These are phyloP conservation scores for Chrysina gloriosa DNA, from an alignment of 2,888 invertebrate species.

Conservation along the genomic window DNA sequence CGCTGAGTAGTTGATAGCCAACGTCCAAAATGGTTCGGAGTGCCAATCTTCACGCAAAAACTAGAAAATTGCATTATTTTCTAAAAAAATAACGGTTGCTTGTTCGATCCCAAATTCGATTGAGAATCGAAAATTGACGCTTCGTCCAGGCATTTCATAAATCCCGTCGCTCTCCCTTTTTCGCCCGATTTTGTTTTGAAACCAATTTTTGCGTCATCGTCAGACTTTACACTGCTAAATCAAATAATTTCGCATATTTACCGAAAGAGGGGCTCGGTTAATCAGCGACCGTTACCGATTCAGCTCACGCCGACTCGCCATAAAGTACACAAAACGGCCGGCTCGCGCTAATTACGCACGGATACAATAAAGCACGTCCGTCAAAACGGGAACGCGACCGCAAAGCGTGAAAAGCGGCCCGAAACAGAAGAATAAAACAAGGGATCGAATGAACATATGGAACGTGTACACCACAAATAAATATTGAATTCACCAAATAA, in stretches of 20 bases:
- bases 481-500: too few relatives aligned
- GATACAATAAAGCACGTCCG: constrained; percentile 33
- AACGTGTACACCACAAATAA: too few relatives aligned
- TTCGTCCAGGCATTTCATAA: too few relatives aligned
- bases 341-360: constrained; percentile 20
- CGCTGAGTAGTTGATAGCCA: too few relatives aligned
- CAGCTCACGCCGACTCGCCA: constrained; percentile 20
- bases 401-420: constrained; percentile 19
- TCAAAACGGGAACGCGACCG: constrained; percentile 28
- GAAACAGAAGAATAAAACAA: constrained; percentile 21
- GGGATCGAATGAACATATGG: background rate
- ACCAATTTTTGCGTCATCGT: background rate
- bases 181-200: background rate
- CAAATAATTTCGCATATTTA: background rate
- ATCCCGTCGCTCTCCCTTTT: too few relatives aligned
- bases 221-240: constrained; percentile 5
- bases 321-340: constrained; percentile 33
- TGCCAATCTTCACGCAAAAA: too few relatives aligned
- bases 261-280: background rate
- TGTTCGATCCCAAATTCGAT: too few relatives aligned
- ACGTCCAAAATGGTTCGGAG: too few relatives aligned
- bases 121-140: too few relatives aligned
- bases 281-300: constrained; percentile 23
- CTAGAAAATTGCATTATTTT: too few relatives aligned
- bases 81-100: too few relatives aligned